Base-by-base conservation (phyloP, 2,888 invertebrate genomes). In the Eupithecia dodoneata region DNA sequence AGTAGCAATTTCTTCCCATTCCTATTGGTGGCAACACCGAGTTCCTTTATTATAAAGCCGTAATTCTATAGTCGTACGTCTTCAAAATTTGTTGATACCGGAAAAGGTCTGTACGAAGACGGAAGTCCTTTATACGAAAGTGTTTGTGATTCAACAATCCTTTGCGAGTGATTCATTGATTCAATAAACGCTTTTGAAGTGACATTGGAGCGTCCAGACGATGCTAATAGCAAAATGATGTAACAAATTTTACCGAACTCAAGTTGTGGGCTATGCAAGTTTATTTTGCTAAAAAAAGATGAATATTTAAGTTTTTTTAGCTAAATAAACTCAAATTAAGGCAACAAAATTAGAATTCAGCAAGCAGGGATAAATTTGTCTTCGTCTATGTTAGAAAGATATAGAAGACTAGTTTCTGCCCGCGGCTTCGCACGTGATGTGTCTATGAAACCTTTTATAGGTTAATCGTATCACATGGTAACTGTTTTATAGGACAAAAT, bases 61-160 rank as follows among this genome's bases (percentile, higher is more conserved):
- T 70, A 12, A 49, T 49, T 70, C 70, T 18, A 47, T 12, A 47
- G 10, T 4, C 47, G 47, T 69, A 45, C 49, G 52, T 59, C 70
- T 59, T 70, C n/a, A 74, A 41, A 70, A 59, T 10, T 74, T 72
- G 67, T 81, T 70, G 73, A 18, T 67, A 76, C 83, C 81, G 83
- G 84, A 82, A 79, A 76, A 76, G 76, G 76, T 76, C 63, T n/a
- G 18, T 75, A 71, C 42, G 80, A 74, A 76, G 70, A 79, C 83
- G 85, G 85, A 86, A 85, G 85, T 85, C 76, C 72, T 80, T 83
- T 84, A 83, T 83, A n/a, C 67, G 47, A 76, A 82, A 76, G 78
- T 80, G 79, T 81, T 79, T 82, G 77, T 72, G 66, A 79, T 74
- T 72, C 55, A 77, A 72, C 71, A 74, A 77, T 78, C 65, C 72